These are phyloP conservation scores for Aspiorhynchus laticeps DNA, from an alignment of 2,113 vertebrate species.

Conservation along the genomic window DNA sequence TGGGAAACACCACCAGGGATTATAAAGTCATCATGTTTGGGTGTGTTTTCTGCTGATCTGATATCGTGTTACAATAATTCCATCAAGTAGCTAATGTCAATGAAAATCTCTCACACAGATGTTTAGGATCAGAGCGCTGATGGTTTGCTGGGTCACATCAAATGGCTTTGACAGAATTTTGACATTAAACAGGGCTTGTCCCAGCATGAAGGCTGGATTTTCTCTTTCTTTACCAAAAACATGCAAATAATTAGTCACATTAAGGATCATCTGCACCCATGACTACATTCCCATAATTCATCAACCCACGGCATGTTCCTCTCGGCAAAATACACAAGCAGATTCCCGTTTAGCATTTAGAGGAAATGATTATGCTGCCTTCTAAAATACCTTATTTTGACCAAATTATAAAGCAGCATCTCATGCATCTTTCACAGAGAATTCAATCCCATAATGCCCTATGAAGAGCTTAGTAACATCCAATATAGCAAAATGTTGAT, in stretches of 20 bases:
- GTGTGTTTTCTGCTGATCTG: conserved; percentile 26
- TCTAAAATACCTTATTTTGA: background rate
- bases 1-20: background rate
- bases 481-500: background rate
- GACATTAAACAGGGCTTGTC: background rate
- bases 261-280: background rate
- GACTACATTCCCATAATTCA: background rate
- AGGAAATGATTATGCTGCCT: background rate
- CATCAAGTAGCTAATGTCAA: conserved; percentile 42
- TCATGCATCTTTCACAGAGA: background rate
- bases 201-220: background rate
- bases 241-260: background rate
- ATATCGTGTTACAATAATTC: conserved; percentile 13
- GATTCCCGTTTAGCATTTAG: background rate
- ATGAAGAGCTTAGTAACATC: background rate
- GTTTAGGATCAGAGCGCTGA: conserved; percentile 7
- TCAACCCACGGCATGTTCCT: background rate
- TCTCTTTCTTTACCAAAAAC: background rate
- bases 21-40: conserved; percentile 30
- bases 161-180: conserved; percentile 2
- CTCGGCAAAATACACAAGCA: background rate
- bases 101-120: conserved; percentile 46
- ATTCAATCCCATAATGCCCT: background rate
- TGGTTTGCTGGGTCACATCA: conserved; percentile 5
- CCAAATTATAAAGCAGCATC: background rate